Evolutionary conservation across 2,797 vertebrate genomes (phyloP).

Genomic region (Danio kyathit): DNA sequence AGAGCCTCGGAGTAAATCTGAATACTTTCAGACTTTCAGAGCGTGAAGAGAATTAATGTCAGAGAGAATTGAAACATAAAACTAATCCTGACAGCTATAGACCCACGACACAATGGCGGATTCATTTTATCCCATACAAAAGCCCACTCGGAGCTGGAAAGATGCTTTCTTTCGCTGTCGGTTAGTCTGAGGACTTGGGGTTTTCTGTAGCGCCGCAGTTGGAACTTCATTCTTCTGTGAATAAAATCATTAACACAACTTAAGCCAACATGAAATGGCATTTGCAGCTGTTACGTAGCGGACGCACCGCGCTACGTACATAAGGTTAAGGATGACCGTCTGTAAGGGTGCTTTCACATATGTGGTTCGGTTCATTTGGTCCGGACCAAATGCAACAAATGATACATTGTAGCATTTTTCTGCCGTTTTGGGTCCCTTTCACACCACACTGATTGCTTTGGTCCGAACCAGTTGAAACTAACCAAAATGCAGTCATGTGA

Average conservation of each 20-base stretch:
- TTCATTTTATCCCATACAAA: constrained; percentile 54
- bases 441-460: too few species aligned
- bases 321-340: too few species aligned
- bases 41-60: constrained; percentile 75
- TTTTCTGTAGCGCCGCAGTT: constrained; percentile 11
- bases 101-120: constrained; percentile 67
- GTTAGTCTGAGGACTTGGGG: not conserved
- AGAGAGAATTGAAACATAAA: constrained; percentile 70
- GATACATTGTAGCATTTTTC: too few species aligned
- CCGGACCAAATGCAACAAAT: too few species aligned
- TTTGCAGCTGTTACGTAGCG: too few species aligned
- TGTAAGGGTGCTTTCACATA: too few species aligned
- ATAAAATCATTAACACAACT: not conserved
- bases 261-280: not conserved
- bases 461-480: too few species aligned
- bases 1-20: constrained; percentile 58
- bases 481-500: too few species aligned
- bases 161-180: constrained; percentile 12
- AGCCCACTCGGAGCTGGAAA: constrained; percentile 41
- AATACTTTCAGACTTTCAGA: constrained; percentile 56
- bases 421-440: too few species aligned
- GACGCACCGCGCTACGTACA: too few species aligned
- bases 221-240: constrained; percentile 10
- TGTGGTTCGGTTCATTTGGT: too few species aligned
- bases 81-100: constrained; percentile 73